phyloP scores from a whole-genome alignment of 1,140 invertebrate species.

The Lepidurus couesii region DNA sequence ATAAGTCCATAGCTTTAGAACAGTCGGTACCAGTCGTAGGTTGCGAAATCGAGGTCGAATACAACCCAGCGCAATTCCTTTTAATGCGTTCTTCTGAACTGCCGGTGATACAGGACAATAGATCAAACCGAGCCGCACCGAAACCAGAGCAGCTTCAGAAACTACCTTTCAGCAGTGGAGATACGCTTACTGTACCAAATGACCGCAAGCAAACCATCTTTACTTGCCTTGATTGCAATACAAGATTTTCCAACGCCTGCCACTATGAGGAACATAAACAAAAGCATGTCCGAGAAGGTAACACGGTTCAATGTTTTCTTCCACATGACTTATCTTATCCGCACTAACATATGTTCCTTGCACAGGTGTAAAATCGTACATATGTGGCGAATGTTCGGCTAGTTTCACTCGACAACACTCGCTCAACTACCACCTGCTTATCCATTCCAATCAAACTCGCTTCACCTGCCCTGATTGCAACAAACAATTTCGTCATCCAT shows the following conservation, averaged over 20 bases:
- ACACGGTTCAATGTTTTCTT: not conserved
- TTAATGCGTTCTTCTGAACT: slow-evolving; percentile 32
- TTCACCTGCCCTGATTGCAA: slow-evolving; percentile 60
- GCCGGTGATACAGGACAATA: slow-evolving; percentile 29
- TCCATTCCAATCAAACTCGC: slow-evolving; percentile 59
- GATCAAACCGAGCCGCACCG: not conserved
- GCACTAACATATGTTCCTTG: slow-evolving; percentile 35
- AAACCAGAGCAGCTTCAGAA: not conserved
- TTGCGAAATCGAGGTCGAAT: slow-evolving; percentile 31
- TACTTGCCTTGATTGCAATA: not conserved
- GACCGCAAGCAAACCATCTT: no score
- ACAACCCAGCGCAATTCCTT: slow-evolving; percentile 32
- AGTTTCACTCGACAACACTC: slow-evolving; percentile 62
- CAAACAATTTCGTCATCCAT: slow-evolving; percentile 60
- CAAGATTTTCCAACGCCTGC: not conserved
- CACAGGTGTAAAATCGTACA: slow-evolving; percentile 59
- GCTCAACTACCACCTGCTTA: slow-evolving; percentile 62
- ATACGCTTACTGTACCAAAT: not conserved
- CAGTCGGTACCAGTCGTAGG: slow-evolving; percentile 29
- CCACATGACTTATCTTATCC: not conserved
- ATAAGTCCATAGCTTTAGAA: not conserved
- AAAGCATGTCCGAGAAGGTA: not conserved
- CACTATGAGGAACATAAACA: not conserved
- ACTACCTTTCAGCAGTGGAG: not conserved
- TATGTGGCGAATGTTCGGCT: slow-evolving; percentile 56